Evolutionary conservation across 2,888 invertebrate species (phyloP).

Genomic region (Pogonocherus hispidulus): DNA sequence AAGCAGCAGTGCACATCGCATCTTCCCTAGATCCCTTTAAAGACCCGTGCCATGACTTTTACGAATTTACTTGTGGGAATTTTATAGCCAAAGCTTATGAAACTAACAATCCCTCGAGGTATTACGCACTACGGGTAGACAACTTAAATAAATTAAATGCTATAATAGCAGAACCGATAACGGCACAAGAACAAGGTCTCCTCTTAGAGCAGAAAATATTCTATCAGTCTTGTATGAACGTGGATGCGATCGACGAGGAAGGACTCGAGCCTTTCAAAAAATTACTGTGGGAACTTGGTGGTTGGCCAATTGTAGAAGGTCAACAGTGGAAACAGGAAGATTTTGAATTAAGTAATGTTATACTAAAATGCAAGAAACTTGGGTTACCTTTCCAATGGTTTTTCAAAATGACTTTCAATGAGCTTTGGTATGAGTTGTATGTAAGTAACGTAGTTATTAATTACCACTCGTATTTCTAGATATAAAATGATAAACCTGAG

Average conservation of each 20-base stretch:
- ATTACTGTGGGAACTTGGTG: slow-evolving; percentile 32
- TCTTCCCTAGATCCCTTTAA: slow-evolving; percentile 76
- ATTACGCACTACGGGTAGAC: slow-evolving; percentile 27
- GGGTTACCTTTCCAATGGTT: slow-evolving; percentile 39
- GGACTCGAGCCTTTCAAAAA: slow-evolving; percentile 3
- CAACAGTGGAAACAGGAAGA: slow-evolving; percentile 3
- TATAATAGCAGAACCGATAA: slow-evolving; percentile 41
- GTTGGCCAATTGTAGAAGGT: slow-evolving; percentile 37
- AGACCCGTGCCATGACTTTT: slow-evolving; percentile 85
- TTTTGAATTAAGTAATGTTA: slow-evolving; percentile 3
- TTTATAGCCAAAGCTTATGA: slow-evolving; percentile 65
- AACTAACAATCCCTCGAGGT: slow-evolving; percentile 34
- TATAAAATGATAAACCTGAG: too few species aligned
- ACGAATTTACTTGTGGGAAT: slow-evolving; percentile 81
- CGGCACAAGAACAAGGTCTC: slow-evolving; percentile 17
- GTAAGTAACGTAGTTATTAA: background rate
- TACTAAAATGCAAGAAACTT: slow-evolving; percentile 24
- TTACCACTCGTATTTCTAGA: too few species aligned
- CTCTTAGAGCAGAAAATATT: slow-evolving; percentile 33
- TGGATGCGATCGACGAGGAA: slow-evolving; percentile 41
- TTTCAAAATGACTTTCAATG: slow-evolving; percentile 11
- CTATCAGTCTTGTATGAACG: slow-evolving; percentile 44
- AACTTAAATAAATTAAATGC: slow-evolving; percentile 45
- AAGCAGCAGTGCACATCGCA: slow-evolving; percentile 79
- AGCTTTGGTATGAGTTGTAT: slow-evolving; percentile 18